These are phyloP conservation scores for Diadegma fenestrale DNA, from an alignment of 2,888 invertebrate genomes.

Conservation along the genomic window DNA sequence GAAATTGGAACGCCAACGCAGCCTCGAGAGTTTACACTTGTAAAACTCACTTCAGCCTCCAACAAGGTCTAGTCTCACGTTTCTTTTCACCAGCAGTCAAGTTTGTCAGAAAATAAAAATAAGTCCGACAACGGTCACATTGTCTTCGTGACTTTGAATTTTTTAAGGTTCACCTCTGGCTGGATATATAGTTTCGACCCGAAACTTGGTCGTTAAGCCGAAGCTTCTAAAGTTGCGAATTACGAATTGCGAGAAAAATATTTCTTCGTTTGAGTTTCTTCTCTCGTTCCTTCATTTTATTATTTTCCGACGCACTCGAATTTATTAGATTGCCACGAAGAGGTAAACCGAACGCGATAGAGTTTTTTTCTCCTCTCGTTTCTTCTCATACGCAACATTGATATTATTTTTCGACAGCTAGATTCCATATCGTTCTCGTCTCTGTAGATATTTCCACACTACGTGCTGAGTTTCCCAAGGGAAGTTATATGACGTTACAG, in stretches of 20 bases:
- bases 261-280: background rate
- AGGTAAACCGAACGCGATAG: background rate
- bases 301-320: background rate
- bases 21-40: constrained; percentile 58
- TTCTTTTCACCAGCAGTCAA: constrained; percentile 25
- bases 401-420: constrained; percentile 14
- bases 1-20: constrained; percentile 61
- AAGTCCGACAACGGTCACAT: constrained; percentile 10
- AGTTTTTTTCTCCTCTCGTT: background rate
- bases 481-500: constrained; percentile 15
- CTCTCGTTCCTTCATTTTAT: background rate
- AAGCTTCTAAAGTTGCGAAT: background rate
- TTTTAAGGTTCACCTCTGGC: background rate
- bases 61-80: constrained; percentile 51
- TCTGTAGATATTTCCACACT: constrained; percentile 33
- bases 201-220: background rate
- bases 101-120: constrained; percentile 37
- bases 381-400: background rate
- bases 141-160: constrained; percentile 15
- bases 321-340: background rate
- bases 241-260: background rate
- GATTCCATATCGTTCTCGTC: background rate
- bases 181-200: background rate
- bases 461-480: constrained; percentile 41
- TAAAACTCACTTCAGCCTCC: constrained; percentile 49